These are phyloP conservation scores for Oscheius myriophilus DNA, from an alignment of 2,888 invertebrate genomes.

Conservation along the genomic window DNA sequence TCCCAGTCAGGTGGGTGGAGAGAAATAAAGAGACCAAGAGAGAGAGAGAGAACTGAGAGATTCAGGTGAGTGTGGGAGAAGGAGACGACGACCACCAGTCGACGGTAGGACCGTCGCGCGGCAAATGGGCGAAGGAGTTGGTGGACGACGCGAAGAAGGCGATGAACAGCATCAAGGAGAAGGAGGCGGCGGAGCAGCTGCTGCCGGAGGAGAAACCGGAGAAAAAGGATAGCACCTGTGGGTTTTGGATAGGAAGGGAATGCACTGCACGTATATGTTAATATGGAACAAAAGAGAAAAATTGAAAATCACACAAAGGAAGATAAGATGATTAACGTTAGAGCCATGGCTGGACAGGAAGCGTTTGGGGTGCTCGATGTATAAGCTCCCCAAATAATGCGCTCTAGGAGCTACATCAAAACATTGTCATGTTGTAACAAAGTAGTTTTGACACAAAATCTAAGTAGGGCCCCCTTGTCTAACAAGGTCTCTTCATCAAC, in stretches of 20 bases:
- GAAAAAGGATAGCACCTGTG: conserved; percentile 27
- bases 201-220: conserved; percentile 28
- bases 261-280: no score
- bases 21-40: background rate
- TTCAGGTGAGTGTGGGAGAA: conserved; percentile 38
- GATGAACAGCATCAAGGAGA: conserved; percentile 50
- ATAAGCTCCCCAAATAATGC: no score
- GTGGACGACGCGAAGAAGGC: conserved; percentile 56
- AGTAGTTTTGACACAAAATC: no score
- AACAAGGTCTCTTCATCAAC: no score
- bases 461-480: no score
- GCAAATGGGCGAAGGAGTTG: conserved; percentile 66
- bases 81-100: conserved; percentile 56
- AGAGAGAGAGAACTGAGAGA: no score
- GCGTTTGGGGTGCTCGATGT: background rate
- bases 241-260: background rate
- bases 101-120: conserved; percentile 65
- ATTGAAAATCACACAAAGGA: no score
- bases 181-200: conserved; percentile 29
- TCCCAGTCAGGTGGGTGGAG: conserved; percentile 44
- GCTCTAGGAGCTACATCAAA: no score
- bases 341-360: background rate
- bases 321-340: background rate
- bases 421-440: no score
- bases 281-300: no score